A percentile compares a stretch with the other conserved stretches of the same genome.
Evolutionary conservation across 2,113 vertebrate species (phyloP).

Genomic region (Coturnix japonica): DNA sequence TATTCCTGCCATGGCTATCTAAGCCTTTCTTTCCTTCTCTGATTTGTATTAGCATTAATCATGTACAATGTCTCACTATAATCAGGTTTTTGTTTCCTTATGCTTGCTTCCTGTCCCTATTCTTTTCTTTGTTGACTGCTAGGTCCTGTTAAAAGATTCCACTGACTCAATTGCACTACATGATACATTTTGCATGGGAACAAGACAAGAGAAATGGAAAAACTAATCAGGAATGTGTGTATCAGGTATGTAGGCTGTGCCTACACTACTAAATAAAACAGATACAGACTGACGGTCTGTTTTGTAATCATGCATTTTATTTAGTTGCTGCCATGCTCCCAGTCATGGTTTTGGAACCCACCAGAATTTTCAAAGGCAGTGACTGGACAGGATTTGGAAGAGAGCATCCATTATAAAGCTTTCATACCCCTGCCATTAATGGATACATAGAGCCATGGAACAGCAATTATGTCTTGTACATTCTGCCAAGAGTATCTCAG

Average conservation of each 20-base stretch:
- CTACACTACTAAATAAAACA: not conserved
- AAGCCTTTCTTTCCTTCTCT: conserved; percentile 1
- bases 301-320: not conserved
- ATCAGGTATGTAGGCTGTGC: not conserved
- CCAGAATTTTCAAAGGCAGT: not conserved
- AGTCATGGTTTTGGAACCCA: not conserved
- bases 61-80: not conserved
- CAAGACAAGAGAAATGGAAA: not conserved
- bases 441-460: not conserved
- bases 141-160: not conserved
- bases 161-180: not conserved
- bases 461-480: not conserved
- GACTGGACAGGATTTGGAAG: not conserved
- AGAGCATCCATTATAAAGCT: not conserved
- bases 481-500: not conserved
- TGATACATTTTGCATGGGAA: not conserved
- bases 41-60: not conserved
- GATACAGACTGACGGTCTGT: not conserved
- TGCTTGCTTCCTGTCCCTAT: not conserved
- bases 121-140: not conserved
- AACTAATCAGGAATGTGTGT: not conserved
- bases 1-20: not conserved
- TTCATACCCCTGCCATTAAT: not conserved
- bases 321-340: not conserved
- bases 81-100: conserved; percentile 6